These are phyloP conservation scores for Erithacus rubecula DNA, from an alignment of 2,797 vertebrate genomes.

Conservation along the genomic window DNA sequence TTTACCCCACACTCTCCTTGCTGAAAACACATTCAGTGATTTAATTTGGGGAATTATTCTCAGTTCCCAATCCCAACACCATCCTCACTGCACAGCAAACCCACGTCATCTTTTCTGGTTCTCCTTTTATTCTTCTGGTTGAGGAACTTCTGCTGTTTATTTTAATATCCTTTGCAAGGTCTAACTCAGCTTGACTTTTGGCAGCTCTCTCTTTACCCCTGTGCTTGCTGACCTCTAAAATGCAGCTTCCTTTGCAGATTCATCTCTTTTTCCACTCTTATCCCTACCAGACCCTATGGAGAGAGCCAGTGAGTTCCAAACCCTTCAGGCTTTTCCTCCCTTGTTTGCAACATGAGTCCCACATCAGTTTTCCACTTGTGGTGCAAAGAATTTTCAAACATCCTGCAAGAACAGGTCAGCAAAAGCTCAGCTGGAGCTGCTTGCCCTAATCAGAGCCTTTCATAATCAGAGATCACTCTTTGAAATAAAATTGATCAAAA, in stretches of 20 bases:
- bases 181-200: constrained; percentile 67
- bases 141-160: constrained; percentile 59
- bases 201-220: constrained; percentile 45
- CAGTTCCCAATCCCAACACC: neutral
- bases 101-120: neutral
- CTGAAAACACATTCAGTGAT: neutral
- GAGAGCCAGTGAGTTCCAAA: neutral
- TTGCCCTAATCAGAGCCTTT: neutral
- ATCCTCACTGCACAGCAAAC: neutral
- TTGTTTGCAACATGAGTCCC: neutral
- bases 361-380: neutral
- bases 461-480: neutral
- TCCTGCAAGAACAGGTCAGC: neutral
- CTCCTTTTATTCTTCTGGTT: constrained; percentile 23
- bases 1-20: neutral
- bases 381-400: neutral
- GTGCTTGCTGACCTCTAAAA: constrained; percentile 55
- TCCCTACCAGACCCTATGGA: neutral
- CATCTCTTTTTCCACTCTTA: constrained; percentile 33
- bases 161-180: constrained; percentile 67
- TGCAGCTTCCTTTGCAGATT: constrained; percentile 56
- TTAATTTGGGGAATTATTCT: neutral
- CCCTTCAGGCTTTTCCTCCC: neutral
- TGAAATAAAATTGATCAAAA: neutral
- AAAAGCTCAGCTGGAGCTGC: neutral